Percentiles rank a stretch among this genome's conserved stretches.
Conservation (phyloP, 1,140 invertebrate genomes). For the Drosophila lacteicornis region DNA sequence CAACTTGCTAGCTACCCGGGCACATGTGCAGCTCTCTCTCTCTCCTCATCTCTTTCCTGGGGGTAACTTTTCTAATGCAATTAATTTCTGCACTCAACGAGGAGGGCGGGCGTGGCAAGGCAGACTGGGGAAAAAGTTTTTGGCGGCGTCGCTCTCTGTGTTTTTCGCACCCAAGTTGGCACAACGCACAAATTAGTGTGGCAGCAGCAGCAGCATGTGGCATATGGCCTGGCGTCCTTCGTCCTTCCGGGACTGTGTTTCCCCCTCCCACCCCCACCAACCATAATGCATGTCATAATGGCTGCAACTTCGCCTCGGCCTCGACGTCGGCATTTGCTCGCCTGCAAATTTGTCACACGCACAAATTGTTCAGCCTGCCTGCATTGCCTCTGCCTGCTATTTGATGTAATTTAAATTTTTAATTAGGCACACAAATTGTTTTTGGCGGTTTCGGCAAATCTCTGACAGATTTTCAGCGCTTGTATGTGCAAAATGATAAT, state of each 20-base stretch:
- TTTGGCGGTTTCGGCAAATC: slow-evolving; percentile 74
- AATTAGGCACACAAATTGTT: slow-evolving; percentile 82
- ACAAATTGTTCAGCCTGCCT: slow-evolving; percentile 59
- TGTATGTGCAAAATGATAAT: slow-evolving; percentile 70
- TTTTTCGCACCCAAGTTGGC: slow-evolving; percentile 78
- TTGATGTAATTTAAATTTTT: slow-evolving; percentile 83
- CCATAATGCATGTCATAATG: slow-evolving; percentile 81
- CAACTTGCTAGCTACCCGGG: slow-evolving; percentile 56
- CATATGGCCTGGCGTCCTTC: slow-evolving; percentile 50
- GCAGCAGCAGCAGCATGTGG: slow-evolving; percentile 75
- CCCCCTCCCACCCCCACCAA: slow-evolving; percentile 8
- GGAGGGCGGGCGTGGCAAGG: slow-evolving; percentile 13
- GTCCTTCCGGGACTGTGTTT: slow-evolving; percentile 14
- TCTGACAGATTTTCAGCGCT: slow-evolving; percentile 72
- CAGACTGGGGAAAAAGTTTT: slow-evolving; percentile 64
- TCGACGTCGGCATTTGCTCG: slow-evolving; percentile 25
- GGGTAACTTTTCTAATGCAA: slow-evolving; percentile 82
- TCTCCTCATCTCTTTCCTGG: slow-evolving; percentile 4
- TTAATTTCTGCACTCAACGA: slow-evolving; percentile 81
- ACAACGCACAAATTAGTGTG: slow-evolving; percentile 80
- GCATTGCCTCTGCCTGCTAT: slow-evolving; percentile 24
- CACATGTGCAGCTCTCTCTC: slow-evolving; percentile 64
- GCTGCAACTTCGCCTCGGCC: slow-evolving; percentile 44
- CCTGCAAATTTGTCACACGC: slow-evolving; percentile 72
- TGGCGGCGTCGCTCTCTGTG: slow-evolving; percentile 61